Percentiles rank a stretch among this genome's conserved stretches.
These are phyloP conservation scores for Raja brachyura DNA, from an alignment of 2,113 vertebrate species.

Conservation along the genomic window DNA sequence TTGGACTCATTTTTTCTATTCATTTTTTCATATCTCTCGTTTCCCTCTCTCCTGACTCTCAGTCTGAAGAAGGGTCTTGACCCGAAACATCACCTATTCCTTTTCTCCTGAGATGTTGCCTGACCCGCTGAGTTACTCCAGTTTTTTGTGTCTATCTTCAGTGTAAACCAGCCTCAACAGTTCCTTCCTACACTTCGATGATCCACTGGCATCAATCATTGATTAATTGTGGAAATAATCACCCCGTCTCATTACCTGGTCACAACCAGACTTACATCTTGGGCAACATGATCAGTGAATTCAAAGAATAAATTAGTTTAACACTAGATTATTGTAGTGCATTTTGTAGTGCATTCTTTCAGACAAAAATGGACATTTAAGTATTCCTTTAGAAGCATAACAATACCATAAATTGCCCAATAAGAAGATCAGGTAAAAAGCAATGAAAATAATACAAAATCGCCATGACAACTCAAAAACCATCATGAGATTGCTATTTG, in stretches of 20 bases:
- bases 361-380: not conserved
- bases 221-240: not conserved
- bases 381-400: not conserved
- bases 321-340: not conserved
- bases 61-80: too few relatives aligned
- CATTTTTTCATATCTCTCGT: too few relatives aligned
- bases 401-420: not conserved
- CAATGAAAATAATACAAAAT: not conserved
- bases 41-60: too few relatives aligned
- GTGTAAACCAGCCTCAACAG: too few relatives aligned
- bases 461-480: slow-evolving; percentile 6
- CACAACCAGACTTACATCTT: not conserved
- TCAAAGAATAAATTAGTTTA: not conserved
- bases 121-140: too few relatives aligned
- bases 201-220: not conserved
- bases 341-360: not conserved
- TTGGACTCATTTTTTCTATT: too few relatives aligned
- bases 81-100: too few relatives aligned
- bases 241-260: not conserved
- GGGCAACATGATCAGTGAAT: not conserved
- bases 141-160: too few relatives aligned
- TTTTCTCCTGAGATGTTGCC: too few relatives aligned
- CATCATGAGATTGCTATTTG: not conserved
- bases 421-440: not conserved
- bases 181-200: too few relatives aligned